Percentiles rank a stretch among this genome's conserved stretches.
phyloP scores from a whole-genome alignment of 2,113 vertebrate species.

The Thalassarche chlororhynchos region DNA sequence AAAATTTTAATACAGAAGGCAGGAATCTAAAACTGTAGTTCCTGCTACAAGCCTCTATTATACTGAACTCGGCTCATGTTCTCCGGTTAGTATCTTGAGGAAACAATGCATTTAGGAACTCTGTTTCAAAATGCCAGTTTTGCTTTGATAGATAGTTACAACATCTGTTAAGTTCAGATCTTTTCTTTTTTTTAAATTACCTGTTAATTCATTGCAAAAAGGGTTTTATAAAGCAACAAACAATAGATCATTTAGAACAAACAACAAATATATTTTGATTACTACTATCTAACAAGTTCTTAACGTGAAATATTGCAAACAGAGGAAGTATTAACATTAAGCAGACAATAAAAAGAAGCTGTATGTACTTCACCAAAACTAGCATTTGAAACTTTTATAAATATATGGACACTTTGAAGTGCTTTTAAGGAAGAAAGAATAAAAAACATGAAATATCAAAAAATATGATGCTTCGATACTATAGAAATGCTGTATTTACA shows the following conservation, averaged over 20 bases:
- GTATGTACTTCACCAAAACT: not conserved
- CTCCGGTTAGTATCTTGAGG: not conserved
- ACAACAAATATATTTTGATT: not conserved
- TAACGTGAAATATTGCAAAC: not conserved
- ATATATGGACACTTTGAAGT: not conserved
- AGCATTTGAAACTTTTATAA: not conserved
- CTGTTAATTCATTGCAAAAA: not conserved
- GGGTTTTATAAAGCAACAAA: not conserved
- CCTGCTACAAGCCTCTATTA: not conserved
- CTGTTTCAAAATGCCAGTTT: not conserved
- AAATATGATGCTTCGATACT: not conserved
- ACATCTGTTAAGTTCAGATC: not conserved
- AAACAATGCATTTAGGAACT: not conserved
- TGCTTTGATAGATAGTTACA: not conserved
- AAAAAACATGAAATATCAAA: not conserved
- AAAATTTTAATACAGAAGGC: not conserved
- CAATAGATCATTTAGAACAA: not conserved
- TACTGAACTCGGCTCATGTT: not conserved
- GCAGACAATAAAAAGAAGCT: not conserved
- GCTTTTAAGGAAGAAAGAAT: not conserved
- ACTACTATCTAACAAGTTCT: not conserved
- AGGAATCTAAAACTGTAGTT: not conserved
- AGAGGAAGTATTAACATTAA: not conserved
- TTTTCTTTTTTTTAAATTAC: not conserved
- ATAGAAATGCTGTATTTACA: not conserved